A percentile compares a stretch with the other conserved stretches of the same genome.
Evolutionary conservation across 2,888 invertebrate genomes (phyloP).

Genomic region (Lochmaea capreae): DNA sequence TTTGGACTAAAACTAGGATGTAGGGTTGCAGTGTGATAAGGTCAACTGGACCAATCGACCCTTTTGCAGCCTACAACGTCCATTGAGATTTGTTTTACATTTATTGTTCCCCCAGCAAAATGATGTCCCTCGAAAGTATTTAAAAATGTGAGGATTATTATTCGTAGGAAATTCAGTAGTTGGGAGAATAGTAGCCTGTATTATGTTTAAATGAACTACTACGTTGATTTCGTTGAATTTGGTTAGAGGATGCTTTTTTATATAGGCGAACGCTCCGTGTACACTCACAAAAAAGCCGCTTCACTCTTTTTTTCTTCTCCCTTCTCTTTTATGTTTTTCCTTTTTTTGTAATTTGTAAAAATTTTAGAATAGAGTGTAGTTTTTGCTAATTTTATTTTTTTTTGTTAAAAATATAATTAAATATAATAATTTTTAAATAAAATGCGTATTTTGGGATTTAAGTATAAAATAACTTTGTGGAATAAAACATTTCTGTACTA

Average conservation of each 20-base stretch:
- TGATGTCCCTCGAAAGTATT: not conserved
- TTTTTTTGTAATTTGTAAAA: constrained; percentile 14
- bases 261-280: constrained; percentile 1
- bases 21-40: too few relatives aligned
- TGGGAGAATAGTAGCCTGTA: too few relatives aligned
- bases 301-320: not conserved
- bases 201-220: too few relatives aligned
- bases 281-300: not conserved
- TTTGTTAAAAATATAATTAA: constrained; percentile 7
- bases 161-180: too few relatives aligned
- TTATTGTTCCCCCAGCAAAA: not conserved
- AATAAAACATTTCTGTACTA: not conserved
- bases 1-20: too few relatives aligned
- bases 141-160: not conserved
- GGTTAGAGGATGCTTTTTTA: constrained; percentile 1
- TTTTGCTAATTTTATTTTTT: not conserved
- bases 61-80: too few relatives aligned
- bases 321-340: not conserved
- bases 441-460: not conserved
- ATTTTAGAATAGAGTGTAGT: constrained; percentile 10
- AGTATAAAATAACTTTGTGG: not conserved
- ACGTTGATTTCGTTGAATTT: not conserved
- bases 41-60: too few relatives aligned
- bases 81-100: not conserved
- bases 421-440: not conserved